These are phyloP conservation scores for Himalopsyche tibetana DNA, from an alignment of 2,888 invertebrate genomes.

Conservation along the genomic window DNA sequence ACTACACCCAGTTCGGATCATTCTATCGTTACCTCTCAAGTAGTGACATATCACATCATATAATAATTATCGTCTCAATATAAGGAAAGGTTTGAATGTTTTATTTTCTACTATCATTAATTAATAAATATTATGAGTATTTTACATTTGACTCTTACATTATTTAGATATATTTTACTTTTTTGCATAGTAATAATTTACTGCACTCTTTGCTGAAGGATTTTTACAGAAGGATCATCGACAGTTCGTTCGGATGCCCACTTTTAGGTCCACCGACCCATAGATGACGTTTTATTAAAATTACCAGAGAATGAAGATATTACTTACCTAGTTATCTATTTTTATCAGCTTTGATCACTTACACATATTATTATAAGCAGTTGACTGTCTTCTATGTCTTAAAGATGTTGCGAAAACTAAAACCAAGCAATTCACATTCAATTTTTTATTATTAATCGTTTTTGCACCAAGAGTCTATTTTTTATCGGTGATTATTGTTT, in stretches of 20 bases:
- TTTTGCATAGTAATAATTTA: slow-evolving; percentile 37
- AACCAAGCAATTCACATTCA: not conserved
- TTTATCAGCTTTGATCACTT: slow-evolving; percentile 49
- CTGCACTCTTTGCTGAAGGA: slow-evolving; percentile 31
- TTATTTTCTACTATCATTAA: slow-evolving; percentile 54
- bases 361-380: slow-evolving; percentile 34
- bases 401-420: slow-evolving; percentile 51
- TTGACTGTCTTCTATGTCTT: slow-evolving; percentile 46
- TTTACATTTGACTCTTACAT: slow-evolving; percentile 49
- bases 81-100: slow-evolving; percentile 58
- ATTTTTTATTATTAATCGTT: not conserved
- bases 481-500: not conserved
- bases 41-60: slow-evolving; percentile 57
- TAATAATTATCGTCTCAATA: slow-evolving; percentile 54
- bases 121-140: slow-evolving; percentile 45
- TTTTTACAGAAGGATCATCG: not conserved
- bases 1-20: slow-evolving; percentile 75
- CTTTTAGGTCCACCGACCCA: slow-evolving; percentile 8
- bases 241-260: not conserved
- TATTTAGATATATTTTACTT: slow-evolving; percentile 44
- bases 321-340: slow-evolving; percentile 10
- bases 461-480: not conserved
- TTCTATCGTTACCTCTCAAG: slow-evolving; percentile 62
- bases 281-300: slow-evolving; percentile 14
- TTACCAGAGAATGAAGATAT: slow-evolving; percentile 27